phyloP scores from a whole-genome alignment of 2,888 invertebrate genomes.

The Adineta ricciae region DNA sequence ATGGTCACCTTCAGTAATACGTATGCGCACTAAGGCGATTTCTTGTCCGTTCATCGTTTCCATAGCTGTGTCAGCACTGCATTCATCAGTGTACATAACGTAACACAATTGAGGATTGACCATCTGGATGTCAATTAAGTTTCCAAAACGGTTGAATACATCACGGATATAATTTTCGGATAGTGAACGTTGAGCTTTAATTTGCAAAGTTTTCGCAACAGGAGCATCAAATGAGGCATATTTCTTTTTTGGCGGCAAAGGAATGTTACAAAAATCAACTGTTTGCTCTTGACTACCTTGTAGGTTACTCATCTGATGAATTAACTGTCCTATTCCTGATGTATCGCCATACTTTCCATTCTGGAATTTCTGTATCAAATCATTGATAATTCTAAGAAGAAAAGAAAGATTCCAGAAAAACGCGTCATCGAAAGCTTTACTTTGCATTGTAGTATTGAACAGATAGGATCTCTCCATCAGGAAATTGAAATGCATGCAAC shows the following conservation, averaged over 20 bases:
- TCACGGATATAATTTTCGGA: slow-evolving; percentile 44
- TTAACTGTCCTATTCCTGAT: slow-evolving; percentile 8
- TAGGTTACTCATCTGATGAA: slow-evolving; percentile 16
- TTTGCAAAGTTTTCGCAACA: slow-evolving; percentile 32
- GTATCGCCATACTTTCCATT: slow-evolving; percentile 4
- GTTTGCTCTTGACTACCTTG: slow-evolving; percentile 36
- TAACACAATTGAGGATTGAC: slow-evolving; percentile 53
- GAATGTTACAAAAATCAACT: slow-evolving; percentile 55
- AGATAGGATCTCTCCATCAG: slow-evolving; percentile 70
- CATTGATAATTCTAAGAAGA: background rate
- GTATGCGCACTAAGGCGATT: slow-evolving; percentile 46
- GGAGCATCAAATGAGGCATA: slow-evolving; percentile 51
- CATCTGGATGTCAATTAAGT: slow-evolving; percentile 68
- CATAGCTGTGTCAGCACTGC: slow-evolving; percentile 74
- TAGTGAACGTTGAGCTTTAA: background rate
- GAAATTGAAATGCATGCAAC: slow-evolving; percentile 80
- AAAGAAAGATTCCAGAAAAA: background rate
- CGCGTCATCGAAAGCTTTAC: background rate
- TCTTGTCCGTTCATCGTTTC: slow-evolving; percentile 72
- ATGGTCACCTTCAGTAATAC: background rate
- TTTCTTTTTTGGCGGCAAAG: slow-evolving; percentile 62
- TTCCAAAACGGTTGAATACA: slow-evolving; percentile 78
- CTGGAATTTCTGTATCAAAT: background rate
- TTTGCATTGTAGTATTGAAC: slow-evolving; percentile 58
- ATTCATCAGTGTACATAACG: slow-evolving; percentile 76